Evolutionary conservation across 2,113 vertebrate species (phyloP), one percentile per base, ranked within the genome.

Genomic region (Columba livia): DNA sequence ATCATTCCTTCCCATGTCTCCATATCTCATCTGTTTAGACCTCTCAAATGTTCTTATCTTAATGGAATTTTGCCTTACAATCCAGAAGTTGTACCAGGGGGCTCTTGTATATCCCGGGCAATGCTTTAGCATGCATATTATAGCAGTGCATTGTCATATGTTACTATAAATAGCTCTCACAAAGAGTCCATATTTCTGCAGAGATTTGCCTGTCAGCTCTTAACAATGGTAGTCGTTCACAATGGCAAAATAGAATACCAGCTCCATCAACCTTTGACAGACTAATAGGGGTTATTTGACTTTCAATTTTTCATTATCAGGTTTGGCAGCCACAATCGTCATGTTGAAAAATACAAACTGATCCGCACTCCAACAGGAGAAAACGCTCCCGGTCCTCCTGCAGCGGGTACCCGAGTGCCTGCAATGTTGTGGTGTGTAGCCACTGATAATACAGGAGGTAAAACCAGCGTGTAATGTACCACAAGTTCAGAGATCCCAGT

Each of bases 271-370:
- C 96, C 95, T 96, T 94, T 96, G 96, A 95, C 96, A 97, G 96
- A 94, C 94, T 97, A 96, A 97, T 96, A 89, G 95, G 89, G 94
- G 94, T 96, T 92, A 96, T 97, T 97, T 97, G 97, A 97, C 96
- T 97, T 97, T 91, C 97, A 95, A 91, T 97, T 96, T 97, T 95
- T 97, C 94, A 94, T 97, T 96, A 97, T 94, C 79, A 17, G 74
- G 58, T 94, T 97, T 97, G 94, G 95, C 96, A 97, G 93, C 89
- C 66, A 2, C 75, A 48, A 6, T 94, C 53, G 47, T 79, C 73
- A 0, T 48, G 93, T 95, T 93, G 90, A 82, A 44, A 94, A 97
- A 96, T 67, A 96, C 90, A 67, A 83, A 93, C 92, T 60, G 94
- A 89, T 93, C 56, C 2, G 0, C 12, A 1, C 56, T 80, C 75